A percentile compares a stretch with the other conserved stretches of the same genome.
phyloP scores from a whole-genome alignment of 2,888 invertebrate genomes.

The Cylloceria caligata region DNA sequence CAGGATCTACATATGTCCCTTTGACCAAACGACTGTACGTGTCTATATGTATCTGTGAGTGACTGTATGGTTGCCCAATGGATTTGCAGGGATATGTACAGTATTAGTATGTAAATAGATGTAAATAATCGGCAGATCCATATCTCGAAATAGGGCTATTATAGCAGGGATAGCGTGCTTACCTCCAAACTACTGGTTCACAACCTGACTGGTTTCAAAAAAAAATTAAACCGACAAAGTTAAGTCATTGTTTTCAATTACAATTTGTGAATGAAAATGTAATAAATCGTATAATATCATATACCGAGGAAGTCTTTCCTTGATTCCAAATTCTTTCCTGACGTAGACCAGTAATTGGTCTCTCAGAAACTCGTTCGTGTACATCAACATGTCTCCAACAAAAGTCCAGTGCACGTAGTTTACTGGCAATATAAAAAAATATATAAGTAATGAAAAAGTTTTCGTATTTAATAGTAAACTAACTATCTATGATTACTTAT shows the following conservation, averaged over 20 bases:
- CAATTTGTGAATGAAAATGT: not conserved
- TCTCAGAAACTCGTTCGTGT: slow-evolving; percentile 60
- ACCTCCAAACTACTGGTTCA: not conserved
- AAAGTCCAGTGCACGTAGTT: slow-evolving; percentile 72
- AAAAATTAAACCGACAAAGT: not conserved
- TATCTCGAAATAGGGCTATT: no score
- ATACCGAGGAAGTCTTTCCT: slow-evolving; percentile 56
- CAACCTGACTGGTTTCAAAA: not conserved
- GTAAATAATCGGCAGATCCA: no score
- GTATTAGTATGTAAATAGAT: no score
- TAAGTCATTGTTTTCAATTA: not conserved
- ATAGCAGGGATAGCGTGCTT: not conserved
- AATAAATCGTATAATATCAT: not conserved
- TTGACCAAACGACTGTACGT: no score
- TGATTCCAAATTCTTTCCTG: slow-evolving; percentile 53
- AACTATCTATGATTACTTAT: not conserved
- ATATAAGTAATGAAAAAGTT: not conserved
- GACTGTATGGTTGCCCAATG: no score
- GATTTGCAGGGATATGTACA: no score
- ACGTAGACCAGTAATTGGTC: slow-evolving; percentile 40
- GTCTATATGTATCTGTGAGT: no score
- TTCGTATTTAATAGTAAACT: not conserved
- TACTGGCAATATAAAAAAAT: slow-evolving; percentile 52
- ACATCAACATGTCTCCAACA: slow-evolving; percentile 60
- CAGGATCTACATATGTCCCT: no score